phyloP scores from a whole-genome alignment of 1,140 invertebrate genomes.

The Akabosia matsudoensis region DNA sequence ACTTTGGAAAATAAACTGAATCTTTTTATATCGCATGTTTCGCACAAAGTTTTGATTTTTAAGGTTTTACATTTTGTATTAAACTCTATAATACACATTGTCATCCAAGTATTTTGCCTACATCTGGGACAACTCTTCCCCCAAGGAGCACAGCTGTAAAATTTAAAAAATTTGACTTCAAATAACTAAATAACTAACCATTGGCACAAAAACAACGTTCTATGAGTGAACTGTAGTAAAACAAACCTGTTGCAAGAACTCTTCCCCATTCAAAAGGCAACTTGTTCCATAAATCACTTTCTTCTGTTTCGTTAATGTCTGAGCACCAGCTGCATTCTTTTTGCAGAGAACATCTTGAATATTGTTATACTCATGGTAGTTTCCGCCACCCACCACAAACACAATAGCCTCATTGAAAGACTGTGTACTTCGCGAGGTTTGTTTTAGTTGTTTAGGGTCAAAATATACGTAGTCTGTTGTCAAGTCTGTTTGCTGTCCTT shows the following conservation, averaged over 20 bases:
- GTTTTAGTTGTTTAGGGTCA: conserved; percentile 85
- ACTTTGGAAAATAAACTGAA: no score
- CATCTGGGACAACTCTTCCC: background rate
- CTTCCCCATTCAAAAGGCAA: conserved; percentile 35
- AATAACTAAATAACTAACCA: no score
- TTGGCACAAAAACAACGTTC: no score
- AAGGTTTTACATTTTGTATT: no score
- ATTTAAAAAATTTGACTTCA: conserved; percentile 4
- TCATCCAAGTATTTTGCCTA: background rate
- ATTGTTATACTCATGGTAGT: conserved; percentile 99
- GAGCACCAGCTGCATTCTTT: conserved; percentile 52
- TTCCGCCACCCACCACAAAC: conserved; percentile 96
- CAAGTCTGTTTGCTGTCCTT: conserved; percentile 69
- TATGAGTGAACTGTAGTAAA: background rate
- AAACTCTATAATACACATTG: background rate
- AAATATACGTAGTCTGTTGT: conserved; percentile 85
- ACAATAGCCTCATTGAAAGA: conserved; percentile 84
- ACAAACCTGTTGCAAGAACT: conserved; percentile 25
- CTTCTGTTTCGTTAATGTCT: background rate
- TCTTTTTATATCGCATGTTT: no score
- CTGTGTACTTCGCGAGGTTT: conserved; percentile 57
- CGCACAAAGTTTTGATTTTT: no score
- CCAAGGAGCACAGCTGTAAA: background rate
- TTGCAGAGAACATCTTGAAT: conserved; percentile 89
- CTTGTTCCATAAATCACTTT: conserved; percentile 19